Percentiles rank a stretch among this genome's conserved stretches.
These are phyloP conservation scores for Lycophotia porphyrea DNA, from an alignment of 2,888 invertebrate genomes.

Conservation along the genomic window DNA sequence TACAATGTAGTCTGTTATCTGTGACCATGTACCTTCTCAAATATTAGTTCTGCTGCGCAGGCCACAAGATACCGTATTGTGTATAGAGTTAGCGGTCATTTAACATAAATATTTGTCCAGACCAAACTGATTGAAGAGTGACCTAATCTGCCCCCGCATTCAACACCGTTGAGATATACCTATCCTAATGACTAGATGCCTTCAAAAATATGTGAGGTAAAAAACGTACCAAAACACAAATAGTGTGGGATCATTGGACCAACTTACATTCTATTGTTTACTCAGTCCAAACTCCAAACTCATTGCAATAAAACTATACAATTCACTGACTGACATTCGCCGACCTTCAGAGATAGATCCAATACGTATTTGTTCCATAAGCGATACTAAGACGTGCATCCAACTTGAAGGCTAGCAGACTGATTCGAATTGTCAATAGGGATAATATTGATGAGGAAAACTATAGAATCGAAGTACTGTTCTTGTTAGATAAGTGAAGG, in stretches of 20 bases:
- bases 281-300: not conserved
- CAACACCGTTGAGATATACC: not conserved
- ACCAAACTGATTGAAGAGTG: not conserved
- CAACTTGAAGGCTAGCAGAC: constrained; percentile 14
- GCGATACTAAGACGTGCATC: constrained; percentile 19
- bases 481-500: constrained; percentile 45
- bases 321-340: constrained; percentile 19
- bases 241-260: not conserved
- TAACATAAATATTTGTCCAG: not conserved
- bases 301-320: constrained; percentile 15
- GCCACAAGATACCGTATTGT: too few relatives aligned
- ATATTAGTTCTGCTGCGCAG: not conserved
- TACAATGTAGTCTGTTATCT: too few relatives aligned
- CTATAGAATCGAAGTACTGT: constrained; percentile 14
- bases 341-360: constrained; percentile 21
- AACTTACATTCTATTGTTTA: not conserved
- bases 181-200: not conserved
- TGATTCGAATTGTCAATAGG: constrained; percentile 25
- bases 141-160: not conserved
- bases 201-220: not conserved
- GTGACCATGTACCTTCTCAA: not conserved
- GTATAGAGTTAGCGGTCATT: not conserved
- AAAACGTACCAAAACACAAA: not conserved
- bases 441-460: constrained; percentile 40
- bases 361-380: constrained; percentile 8